A percentile compares a stretch with the other conserved stretches of the same genome.
Conservation (phyloP, 2,113 vertebrate genomes). For the Tetraodon nigroviridis region DNA sequence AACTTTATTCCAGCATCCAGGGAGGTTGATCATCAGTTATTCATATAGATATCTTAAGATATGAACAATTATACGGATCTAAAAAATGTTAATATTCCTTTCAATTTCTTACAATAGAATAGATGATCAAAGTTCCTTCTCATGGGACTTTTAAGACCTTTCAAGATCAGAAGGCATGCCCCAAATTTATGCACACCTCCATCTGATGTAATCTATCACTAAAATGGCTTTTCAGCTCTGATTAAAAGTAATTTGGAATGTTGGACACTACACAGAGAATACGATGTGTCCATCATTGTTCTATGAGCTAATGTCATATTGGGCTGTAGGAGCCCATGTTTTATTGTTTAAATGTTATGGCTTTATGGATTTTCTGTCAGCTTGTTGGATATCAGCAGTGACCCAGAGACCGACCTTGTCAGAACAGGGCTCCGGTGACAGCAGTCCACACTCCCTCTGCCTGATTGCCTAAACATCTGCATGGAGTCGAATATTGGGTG, state of each 20-base stretch:
- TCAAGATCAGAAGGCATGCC: constrained; percentile 26
- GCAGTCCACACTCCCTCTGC: constrained; percentile 9
- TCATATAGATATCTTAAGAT: too few relatives aligned
- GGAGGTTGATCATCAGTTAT: too few relatives aligned
- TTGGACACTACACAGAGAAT: constrained; percentile 47
- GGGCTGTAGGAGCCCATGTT: constrained; percentile 57
- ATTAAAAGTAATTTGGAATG: constrained; percentile 56
- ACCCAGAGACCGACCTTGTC: constrained; percentile 65
- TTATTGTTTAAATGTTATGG: constrained; percentile 69
- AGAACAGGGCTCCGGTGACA: constrained; percentile 50
- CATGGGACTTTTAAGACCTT: too few relatives aligned
- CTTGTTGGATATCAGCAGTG: constrained; percentile 58
- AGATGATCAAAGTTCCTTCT: too few relatives aligned
- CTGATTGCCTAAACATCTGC: constrained; percentile 30
- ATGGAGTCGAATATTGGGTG: constrained; percentile 24
- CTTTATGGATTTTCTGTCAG: constrained; percentile 70
- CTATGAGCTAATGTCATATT: constrained; percentile 50
- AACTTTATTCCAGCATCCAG: too few relatives aligned
- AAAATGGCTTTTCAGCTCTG: constrained; percentile 45
- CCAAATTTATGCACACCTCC: constrained; percentile 38
- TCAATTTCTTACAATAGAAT: too few relatives aligned
- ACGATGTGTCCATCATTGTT: constrained; percentile 60
- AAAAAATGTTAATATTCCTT: too few relatives aligned
- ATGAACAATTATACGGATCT: too few relatives aligned
- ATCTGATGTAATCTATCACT: constrained; percentile 61